phyloP scores from a whole-genome alignment of 1,140 invertebrate genomes.

The Drosophila sechellia region DNA sequence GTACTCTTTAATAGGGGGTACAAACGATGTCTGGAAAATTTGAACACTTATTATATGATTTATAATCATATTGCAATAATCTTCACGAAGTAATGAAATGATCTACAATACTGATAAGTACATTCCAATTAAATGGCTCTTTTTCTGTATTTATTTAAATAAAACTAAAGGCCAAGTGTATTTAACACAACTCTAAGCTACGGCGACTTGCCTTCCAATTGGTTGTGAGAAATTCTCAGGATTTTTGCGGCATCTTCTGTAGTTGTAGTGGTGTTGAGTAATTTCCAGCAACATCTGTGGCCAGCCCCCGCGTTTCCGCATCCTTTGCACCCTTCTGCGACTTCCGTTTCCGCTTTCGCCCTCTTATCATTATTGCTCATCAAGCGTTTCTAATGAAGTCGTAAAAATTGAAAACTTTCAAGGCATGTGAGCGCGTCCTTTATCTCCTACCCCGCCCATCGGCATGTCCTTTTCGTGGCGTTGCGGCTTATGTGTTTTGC shows the following conservation, averaged over 20 bases:
- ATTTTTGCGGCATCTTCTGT: neutral
- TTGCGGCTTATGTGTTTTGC: slow-evolving; percentile 44
- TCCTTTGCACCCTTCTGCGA: slow-evolving; percentile 8
- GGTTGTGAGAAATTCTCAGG: neutral
- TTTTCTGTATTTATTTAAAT: no score
- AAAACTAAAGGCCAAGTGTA: neutral
- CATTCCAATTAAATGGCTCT: no score
- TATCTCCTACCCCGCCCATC: slow-evolving; percentile 13
- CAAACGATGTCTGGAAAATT: neutral
- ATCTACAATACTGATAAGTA: no score
- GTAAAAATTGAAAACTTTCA: slow-evolving; percentile 78
- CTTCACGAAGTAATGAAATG: no score
- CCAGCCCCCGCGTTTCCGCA: slow-evolving; percentile 13
- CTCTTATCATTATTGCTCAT: slow-evolving; percentile 76
- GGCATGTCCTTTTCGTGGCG: slow-evolving; percentile 16
- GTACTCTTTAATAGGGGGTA: neutral
- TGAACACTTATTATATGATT: neutral
- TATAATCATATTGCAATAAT: no score
- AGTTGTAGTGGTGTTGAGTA: slow-evolving; percentile 26
- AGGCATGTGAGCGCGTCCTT: slow-evolving; percentile 49
- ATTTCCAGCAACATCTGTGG: slow-evolving; percentile 44
- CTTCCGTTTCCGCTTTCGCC: slow-evolving; percentile 1
- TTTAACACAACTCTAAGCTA: neutral
- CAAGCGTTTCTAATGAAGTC: slow-evolving; percentile 78
- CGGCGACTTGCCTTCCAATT: neutral